Evolutionary conservation across 2,113 vertebrate genomes (phyloP).

Genomic region (Ageneiosus marmoratus): DNA sequence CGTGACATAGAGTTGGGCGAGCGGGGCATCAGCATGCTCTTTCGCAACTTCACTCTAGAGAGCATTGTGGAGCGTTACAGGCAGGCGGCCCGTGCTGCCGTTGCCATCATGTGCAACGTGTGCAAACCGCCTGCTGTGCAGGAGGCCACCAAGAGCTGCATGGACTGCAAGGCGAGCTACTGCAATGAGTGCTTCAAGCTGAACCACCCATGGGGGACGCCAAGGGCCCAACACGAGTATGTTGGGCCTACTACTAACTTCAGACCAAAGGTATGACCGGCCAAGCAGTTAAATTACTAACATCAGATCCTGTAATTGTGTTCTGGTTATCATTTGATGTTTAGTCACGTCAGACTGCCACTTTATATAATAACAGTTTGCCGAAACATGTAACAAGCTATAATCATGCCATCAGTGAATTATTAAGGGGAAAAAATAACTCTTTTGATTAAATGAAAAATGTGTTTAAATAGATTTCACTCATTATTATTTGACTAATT

Average conservation of each 20-base stretch:
- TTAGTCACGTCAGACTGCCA: neutral
- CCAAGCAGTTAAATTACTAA: no score
- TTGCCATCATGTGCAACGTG: slow-evolving; percentile 92
- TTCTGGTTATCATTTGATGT: neutral
- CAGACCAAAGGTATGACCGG: slow-evolving; percentile 82
- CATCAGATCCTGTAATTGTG: neutral
- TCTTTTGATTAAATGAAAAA: neutral
- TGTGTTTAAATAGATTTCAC: neutral
- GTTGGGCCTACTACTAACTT: slow-evolving; percentile 95
- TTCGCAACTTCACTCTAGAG: slow-evolving; percentile 95
- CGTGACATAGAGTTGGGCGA: slow-evolving; percentile 93
- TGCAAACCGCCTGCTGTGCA: slow-evolving; percentile 90
- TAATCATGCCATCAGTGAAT: neutral
- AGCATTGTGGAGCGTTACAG: slow-evolving; percentile 93
- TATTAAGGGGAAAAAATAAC: neutral
- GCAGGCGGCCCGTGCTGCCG: slow-evolving; percentile 89
- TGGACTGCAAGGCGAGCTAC: slow-evolving; percentile 96
- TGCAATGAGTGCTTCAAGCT: slow-evolving; percentile 98
- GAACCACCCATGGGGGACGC: slow-evolving; percentile 93
- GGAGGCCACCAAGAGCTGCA: slow-evolving; percentile 96
- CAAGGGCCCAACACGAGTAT: slow-evolving; percentile 94
- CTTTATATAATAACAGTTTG: neutral
- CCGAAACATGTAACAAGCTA: neutral
- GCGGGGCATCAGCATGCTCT: slow-evolving; percentile 93
- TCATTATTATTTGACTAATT: neutral